Evolutionary conservation across 2,113 vertebrate genomes (phyloP).

Genomic region (Lutjanus erythropterus): DNA sequence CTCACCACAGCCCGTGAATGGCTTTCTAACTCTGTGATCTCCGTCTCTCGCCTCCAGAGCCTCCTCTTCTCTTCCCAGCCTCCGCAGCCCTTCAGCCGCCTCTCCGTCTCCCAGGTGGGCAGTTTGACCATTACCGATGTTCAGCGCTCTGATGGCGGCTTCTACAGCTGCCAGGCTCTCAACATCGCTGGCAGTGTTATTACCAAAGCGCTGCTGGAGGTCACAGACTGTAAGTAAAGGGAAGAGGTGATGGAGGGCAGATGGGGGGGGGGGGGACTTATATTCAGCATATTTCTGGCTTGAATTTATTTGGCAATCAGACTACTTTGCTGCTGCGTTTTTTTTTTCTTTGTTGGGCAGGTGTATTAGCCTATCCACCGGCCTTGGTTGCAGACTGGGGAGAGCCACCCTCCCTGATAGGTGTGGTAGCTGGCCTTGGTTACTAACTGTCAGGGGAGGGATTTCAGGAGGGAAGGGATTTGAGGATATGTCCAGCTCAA

Average conservation of each 20-base stretch:
- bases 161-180: conserved; percentile 98
- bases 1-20: conserved; percentile 24
- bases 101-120: conserved; percentile 96
- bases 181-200: conserved; percentile 99
- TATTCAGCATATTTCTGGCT: conserved; percentile 20
- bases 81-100: conserved; percentile 93
- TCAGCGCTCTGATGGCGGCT: conserved; percentile 93
- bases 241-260: conserved; percentile 18
- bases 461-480: conserved; percentile 60
- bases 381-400: conserved; percentile 10
- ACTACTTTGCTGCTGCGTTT: conserved; percentile 3
- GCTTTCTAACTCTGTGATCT: conserved; percentile 44
- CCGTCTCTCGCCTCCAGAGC: conserved; percentile 84
- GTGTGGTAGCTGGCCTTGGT: conserved; percentile 41
- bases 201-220: conserved; percentile 96
- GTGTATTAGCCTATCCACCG: conserved; percentile 73
- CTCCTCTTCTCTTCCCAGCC: conserved; percentile 97
- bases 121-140: conserved; percentile 95
- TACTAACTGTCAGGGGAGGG: conserved; percentile 54
- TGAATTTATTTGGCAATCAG: conserved; percentile 41
- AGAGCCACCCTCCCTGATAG: conserved; percentile 21
- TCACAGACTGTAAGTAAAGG: conserved; percentile 75
- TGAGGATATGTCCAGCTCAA: conserved; percentile 37
- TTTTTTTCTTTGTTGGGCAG: conserved; percentile 40
- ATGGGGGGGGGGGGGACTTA: neutral